Evolutionary conservation across 1,140 invertebrate species (phyloP).

Genomic region (Apis mellifera): DNA sequence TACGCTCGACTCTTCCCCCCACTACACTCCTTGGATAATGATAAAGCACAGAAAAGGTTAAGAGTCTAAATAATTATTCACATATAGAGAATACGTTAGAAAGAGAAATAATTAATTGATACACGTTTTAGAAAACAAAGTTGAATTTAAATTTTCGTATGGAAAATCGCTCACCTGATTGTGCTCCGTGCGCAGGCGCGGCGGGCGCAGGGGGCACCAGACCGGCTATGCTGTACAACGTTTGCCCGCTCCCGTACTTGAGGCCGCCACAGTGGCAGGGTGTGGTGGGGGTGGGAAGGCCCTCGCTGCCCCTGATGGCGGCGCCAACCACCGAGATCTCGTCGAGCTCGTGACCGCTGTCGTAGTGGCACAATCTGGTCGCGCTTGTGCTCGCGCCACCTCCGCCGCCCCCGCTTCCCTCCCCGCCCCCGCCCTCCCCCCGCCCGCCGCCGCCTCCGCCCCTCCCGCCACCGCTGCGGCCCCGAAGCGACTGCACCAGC

Average conservation of each 20-base stretch:
- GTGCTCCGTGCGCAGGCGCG: constrained; percentile 67
- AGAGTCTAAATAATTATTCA: too few relatives aligned
- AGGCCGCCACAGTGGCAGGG: constrained; percentile 81
- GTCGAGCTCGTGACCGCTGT: constrained; percentile 87
- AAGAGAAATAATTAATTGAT: too few relatives aligned
- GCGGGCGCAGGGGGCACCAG: constrained; percentile 75
- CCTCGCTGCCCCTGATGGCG: constrained; percentile 82
- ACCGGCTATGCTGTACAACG: constrained; percentile 76
- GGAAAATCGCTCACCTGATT: constrained; percentile 68
- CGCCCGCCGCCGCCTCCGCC: constrained; percentile 75
- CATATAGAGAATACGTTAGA: too few relatives aligned
- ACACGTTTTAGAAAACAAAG: too few relatives aligned
- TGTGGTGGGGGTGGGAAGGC: constrained; percentile 84
- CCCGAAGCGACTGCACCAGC: constrained; percentile 86
- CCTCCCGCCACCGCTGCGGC: constrained; percentile 77
- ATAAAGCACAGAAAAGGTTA: too few relatives aligned
- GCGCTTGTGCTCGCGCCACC: constrained; percentile 80
- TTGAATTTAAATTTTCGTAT: too few relatives aligned
- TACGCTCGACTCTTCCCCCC: too few relatives aligned
- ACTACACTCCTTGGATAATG: too few relatives aligned
- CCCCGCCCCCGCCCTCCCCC: constrained; percentile 73
- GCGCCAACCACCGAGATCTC: constrained; percentile 89
- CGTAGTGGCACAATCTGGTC: constrained; percentile 78
- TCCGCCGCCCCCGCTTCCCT: constrained; percentile 76
- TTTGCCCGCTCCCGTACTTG: constrained; percentile 81